Evolutionary conservation across 2,888 invertebrate species (phyloP).

Genomic region (Keiferia lycopersicella): DNA sequence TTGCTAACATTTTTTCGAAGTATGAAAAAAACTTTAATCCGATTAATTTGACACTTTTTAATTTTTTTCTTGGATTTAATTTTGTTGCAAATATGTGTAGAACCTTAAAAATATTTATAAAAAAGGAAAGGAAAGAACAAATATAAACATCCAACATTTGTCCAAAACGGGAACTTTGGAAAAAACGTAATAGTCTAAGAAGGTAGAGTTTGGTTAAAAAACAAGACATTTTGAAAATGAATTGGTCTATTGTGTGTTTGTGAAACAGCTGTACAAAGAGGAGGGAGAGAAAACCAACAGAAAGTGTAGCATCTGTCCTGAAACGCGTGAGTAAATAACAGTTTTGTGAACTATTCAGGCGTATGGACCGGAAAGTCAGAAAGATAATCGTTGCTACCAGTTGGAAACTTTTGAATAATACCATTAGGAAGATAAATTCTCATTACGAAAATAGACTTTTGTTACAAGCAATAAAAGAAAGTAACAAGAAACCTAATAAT

Average conservation of each 20-base stretch:
- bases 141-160: too few species aligned
- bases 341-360: slow-evolving; percentile 4
- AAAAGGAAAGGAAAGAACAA: too few species aligned
- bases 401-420: neutral
- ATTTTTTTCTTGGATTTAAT: too few species aligned
- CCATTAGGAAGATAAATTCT: neutral
- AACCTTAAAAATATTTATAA: too few species aligned
- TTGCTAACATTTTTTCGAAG: too few species aligned
- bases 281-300: slow-evolving; percentile 1
- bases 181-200: too few species aligned
- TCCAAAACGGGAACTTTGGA: too few species aligned
- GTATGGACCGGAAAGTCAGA: neutral
- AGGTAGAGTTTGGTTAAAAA: neutral
- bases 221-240: neutral
- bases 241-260: slow-evolving; percentile 4
- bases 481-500: neutral
- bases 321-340: slow-evolving; percentile 16
- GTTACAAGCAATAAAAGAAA: neutral
- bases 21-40: too few species aligned
- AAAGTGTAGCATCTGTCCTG: slow-evolving; percentile 12
- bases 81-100: too few species aligned
- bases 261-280: neutral
- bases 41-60: too few species aligned
- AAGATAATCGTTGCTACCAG: neutral
- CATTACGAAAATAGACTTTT: neutral